phyloP scores from a whole-genome alignment of 1,140 invertebrate genomes.

The Sarcophaga peregrina region DNA sequence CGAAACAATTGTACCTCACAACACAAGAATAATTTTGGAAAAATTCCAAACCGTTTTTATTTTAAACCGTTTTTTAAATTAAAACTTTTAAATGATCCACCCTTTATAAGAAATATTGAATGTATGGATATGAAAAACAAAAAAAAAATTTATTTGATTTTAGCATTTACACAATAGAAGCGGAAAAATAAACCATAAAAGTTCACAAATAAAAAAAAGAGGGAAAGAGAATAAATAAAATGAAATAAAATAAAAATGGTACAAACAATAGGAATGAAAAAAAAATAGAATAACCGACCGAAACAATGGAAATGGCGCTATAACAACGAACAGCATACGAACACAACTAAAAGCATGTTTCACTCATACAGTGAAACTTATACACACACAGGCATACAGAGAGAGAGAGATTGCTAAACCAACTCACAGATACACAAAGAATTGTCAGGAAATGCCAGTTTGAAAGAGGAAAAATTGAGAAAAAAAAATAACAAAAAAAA shows the following conservation, averaged over 20 bases:
- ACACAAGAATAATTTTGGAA: too few relatives aligned
- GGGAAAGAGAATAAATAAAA: neutral
- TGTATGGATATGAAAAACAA: too few relatives aligned
- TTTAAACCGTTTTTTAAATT: too few relatives aligned
- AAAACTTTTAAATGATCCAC: too few relatives aligned
- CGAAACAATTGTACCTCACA: too few relatives aligned
- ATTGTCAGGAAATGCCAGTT: constrained; percentile 26
- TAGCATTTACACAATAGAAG: constrained; percentile 11
- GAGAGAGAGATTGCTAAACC: too few relatives aligned
- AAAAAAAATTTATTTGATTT: neutral
- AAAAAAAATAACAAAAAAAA: too few relatives aligned
- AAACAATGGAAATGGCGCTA: neutral
- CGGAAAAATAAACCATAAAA: constrained; percentile 10
- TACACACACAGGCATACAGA: too few relatives aligned
- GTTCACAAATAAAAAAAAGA: too few relatives aligned
- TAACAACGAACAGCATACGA: neutral
- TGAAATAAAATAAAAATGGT: neutral
- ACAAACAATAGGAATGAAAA: neutral
- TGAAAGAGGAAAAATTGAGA: neutral
- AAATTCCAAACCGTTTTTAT: too few relatives aligned
- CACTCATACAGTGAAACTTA: too few relatives aligned
- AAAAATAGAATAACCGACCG: neutral
- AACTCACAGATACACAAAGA: neutral
- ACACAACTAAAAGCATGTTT: neutral
- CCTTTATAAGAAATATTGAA: too few relatives aligned